phyloP scores from a whole-genome alignment of 2,888 invertebrate species.

The Merodon equestris region DNA sequence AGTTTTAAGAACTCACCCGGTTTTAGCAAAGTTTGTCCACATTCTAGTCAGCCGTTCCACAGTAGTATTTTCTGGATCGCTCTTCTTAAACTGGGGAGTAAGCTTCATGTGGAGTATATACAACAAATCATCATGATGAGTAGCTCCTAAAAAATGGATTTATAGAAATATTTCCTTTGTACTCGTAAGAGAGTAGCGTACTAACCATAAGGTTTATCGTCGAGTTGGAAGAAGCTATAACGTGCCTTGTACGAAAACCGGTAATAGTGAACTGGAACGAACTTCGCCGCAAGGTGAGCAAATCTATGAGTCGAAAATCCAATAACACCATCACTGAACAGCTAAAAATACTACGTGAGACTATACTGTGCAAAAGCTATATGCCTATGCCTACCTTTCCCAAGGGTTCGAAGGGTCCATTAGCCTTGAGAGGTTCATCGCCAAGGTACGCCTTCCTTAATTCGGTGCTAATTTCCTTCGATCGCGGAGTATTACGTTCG shows the following conservation, averaged over 20 bases:
- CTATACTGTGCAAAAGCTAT: no score
- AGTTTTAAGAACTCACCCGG: constrained; percentile 60
- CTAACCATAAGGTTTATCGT: no score
- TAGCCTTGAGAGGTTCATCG: constrained; percentile 62
- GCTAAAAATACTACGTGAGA: constrained; percentile 48
- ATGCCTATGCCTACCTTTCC: constrained; percentile 64
- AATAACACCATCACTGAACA: constrained; percentile 82
- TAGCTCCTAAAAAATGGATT: constrained; percentile 78
- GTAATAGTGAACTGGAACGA: constrained; percentile 82
- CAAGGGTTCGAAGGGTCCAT: constrained; percentile 70
- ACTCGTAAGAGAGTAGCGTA: no score
- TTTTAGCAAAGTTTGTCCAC: constrained; percentile 78
- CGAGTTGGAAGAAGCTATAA: constrained; percentile 79
- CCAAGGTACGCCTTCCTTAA: constrained; percentile 72
- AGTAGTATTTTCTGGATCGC: constrained; percentile 77
- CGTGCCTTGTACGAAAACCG: constrained; percentile 82
- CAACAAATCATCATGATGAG: constrained; percentile 79
- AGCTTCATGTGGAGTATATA: constrained; percentile 77
- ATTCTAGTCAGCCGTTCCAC: constrained; percentile 79
- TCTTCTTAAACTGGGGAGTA: constrained; percentile 75
- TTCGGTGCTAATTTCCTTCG: constrained; percentile 72
- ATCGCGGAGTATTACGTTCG: constrained; percentile 74
- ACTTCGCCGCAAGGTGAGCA: constrained; percentile 81
- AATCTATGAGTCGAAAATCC: constrained; percentile 82
- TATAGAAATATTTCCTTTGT: constrained; percentile 77